Conservation (phyloP, 2,797 vertebrate genomes). For the Premnoplex brunnescens region DNA sequence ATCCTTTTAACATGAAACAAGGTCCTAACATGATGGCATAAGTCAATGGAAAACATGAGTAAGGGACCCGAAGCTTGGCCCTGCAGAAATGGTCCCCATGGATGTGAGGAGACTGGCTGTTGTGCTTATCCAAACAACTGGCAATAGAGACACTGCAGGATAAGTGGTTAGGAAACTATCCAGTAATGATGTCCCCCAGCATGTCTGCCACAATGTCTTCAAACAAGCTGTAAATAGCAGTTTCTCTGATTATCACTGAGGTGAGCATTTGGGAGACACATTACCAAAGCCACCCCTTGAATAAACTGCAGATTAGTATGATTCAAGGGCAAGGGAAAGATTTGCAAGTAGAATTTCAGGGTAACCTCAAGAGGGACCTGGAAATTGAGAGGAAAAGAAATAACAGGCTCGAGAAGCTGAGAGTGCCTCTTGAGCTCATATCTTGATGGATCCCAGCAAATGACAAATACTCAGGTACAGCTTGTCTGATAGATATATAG, state of each 20-base stretch:
- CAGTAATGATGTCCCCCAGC: not conserved
- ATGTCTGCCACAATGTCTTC: not conserved
- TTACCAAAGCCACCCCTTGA: not conserved
- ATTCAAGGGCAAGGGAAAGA: not conserved
- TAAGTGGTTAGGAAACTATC: not conserved
- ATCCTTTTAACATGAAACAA: not conserved
- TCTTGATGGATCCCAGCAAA: not conserved
- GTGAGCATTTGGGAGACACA: not conserved
- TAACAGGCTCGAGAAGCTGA: not conserved
- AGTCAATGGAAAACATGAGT: not conserved
- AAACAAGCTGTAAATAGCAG: not conserved
- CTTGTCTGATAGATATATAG: not conserved
- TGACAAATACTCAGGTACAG: not conserved
- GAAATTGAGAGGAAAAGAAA: not conserved
- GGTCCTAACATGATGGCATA: not conserved
- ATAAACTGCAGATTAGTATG: not conserved
- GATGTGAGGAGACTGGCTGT: not conserved
- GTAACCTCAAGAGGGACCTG: not conserved
- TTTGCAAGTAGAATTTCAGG: not conserved
- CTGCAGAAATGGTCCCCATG: not conserved
- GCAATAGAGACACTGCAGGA: not conserved
- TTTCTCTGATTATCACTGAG: not conserved
- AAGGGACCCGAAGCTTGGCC: not conserved
- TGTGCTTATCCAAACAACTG: not conserved
- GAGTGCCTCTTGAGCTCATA: not conserved